These are phyloP conservation scores for Atlantisia rogersi DNA, from an alignment of 2,113 vertebrate species.

Conservation along the genomic window DNA sequence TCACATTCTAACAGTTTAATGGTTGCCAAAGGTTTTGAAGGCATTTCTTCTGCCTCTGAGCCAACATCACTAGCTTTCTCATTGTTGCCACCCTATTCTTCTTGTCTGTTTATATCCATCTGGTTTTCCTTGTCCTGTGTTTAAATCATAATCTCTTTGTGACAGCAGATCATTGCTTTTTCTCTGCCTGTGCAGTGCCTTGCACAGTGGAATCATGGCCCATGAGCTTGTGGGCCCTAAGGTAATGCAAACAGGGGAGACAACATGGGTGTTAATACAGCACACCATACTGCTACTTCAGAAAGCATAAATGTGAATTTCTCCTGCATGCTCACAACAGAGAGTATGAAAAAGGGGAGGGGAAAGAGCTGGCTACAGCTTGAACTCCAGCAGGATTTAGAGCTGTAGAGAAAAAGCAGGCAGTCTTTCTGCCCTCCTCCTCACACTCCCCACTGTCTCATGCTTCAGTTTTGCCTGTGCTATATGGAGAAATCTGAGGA, in stretches of 20 bases:
- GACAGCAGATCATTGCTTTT: neutral
- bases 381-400: neutral
- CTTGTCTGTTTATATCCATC: neutral
- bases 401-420: neutral
- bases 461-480: neutral
- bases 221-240: neutral
- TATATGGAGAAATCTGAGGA: neutral
- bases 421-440: neutral
- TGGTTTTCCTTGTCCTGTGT: neutral
- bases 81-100: constrained; percentile 16
- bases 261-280: neutral
- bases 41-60: neutral
- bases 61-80: neutral
- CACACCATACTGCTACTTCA: neutral
- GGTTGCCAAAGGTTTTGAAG: constrained; percentile 20
- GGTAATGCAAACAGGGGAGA: neutral
- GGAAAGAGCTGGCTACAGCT: neutral
- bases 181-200: neutral
- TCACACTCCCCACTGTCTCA: neutral
- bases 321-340: neutral
- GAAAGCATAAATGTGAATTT: neutral
- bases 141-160: neutral
- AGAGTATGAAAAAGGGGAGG: neutral
- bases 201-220: rapidly evolving
- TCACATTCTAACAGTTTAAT: neutral